phyloP scores from a whole-genome alignment of 2,888 invertebrate genomes.

The Cepaea hortensis region DNA sequence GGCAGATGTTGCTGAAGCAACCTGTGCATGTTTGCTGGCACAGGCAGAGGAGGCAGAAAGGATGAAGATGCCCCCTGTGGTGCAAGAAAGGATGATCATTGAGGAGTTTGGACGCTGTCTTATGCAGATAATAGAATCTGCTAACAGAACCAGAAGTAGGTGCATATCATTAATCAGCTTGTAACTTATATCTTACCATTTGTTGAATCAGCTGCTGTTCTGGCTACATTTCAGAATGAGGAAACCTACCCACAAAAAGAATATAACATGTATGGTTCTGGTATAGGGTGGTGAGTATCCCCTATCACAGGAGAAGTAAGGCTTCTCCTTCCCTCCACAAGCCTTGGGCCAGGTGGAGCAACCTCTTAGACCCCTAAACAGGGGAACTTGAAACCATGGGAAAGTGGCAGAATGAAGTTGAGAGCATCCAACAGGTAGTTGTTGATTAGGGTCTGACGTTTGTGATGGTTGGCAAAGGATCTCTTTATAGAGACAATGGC shows the following conservation, averaged over 20 bases:
- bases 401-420: too few species aligned
- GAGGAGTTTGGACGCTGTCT: slow-evolving; percentile 97
- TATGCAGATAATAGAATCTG: slow-evolving; percentile 91
- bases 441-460: too few species aligned
- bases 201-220: not conserved
- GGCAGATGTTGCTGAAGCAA: slow-evolving; percentile 96
- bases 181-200: not conserved
- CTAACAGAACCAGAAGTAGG: slow-evolving; percentile 77
- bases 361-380: not conserved
- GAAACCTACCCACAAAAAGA: too few species aligned
- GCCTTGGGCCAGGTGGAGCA: too few species aligned
- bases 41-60: slow-evolving; percentile 89
- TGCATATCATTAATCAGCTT: not conserved
- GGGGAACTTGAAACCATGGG: not conserved
- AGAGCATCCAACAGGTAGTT: too few species aligned
- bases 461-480: too few species aligned
- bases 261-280: too few species aligned
- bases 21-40: slow-evolving; percentile 95
- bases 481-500: too few species aligned
- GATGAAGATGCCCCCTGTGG: slow-evolving; percentile 81
- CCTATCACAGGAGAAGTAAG: not conserved
- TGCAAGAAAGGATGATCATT: slow-evolving; percentile 86
- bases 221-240: too few species aligned
- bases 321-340: not conserved
- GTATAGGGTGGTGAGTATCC: not conserved